Conservation (phyloP, 2,113 vertebrate species). For the Salvelinus sp. region DNA sequence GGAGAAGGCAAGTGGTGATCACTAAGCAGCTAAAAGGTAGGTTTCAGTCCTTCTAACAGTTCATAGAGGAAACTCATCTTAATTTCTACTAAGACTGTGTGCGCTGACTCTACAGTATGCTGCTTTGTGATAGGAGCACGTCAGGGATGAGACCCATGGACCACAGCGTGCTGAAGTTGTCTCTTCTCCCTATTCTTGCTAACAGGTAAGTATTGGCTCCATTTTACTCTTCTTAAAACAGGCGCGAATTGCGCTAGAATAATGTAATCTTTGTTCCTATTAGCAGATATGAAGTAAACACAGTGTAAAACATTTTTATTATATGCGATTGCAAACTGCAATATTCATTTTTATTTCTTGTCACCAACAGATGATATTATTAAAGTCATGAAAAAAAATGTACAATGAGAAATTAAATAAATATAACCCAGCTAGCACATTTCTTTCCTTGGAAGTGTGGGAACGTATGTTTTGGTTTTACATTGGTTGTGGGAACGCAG, state of each 20-base stretch:
- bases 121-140: neutral
- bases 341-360: too few relatives aligned
- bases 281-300: neutral
- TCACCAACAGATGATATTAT: too few relatives aligned
- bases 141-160: neutral
- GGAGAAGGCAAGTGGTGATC: neutral
- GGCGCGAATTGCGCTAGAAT: neutral
- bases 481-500: too few relatives aligned
- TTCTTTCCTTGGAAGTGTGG: too few relatives aligned
- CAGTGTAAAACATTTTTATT: too few relatives aligned
- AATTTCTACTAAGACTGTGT: neutral
- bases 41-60: neutral
- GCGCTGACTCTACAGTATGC: neutral
- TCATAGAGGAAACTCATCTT: neutral
- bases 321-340: too few relatives aligned
- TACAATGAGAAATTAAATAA: too few relatives aligned
- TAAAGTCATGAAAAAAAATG: too few relatives aligned
- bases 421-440: too few relatives aligned
- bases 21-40: neutral
- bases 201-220: neutral
- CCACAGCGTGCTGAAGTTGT: neutral
- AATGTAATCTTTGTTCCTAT: neutral
- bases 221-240: neutral
- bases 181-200: neutral
- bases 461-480: too few relatives aligned